phyloP scores from a whole-genome alignment of 1,140 invertebrate species.

The Bilobella aurantiaca region DNA sequence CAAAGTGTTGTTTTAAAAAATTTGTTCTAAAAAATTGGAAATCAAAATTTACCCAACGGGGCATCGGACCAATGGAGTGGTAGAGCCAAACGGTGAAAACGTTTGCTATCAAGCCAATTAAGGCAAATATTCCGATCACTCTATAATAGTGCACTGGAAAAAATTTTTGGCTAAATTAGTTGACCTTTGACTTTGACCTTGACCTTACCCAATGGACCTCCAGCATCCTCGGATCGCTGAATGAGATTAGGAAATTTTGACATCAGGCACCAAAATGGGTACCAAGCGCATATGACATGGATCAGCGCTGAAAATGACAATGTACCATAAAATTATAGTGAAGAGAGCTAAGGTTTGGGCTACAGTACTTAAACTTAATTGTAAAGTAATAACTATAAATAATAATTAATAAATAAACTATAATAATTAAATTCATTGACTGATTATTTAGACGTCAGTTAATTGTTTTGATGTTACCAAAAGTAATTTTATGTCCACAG shows the following conservation, averaged over 20 bases:
- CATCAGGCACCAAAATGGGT: background rate
- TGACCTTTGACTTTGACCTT: too few relatives aligned
- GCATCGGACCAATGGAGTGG: background rate
- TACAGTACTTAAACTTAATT: background rate
- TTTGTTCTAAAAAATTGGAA: background rate
- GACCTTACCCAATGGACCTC: background rate
- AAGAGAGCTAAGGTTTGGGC: background rate
- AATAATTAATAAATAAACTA: too few relatives aligned
- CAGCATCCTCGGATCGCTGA: background rate
- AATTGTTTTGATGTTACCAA: slow-evolving; percentile 40
- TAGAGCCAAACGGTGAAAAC: background rate
- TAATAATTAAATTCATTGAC: too few relatives aligned
- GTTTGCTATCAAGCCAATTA: background rate
- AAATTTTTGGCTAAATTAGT: too few relatives aligned
- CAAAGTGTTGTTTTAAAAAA: background rate
- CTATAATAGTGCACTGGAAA: too few relatives aligned
- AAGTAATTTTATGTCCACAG: slow-evolving; percentile 56
- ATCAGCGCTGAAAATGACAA: background rate
- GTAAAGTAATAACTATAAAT: too few relatives aligned
- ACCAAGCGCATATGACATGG: background rate
- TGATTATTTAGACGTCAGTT: background rate
- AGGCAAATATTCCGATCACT: background rate
- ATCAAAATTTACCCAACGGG: background rate
- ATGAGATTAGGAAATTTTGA: background rate
- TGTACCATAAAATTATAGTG: background rate